phyloP scores from a whole-genome alignment of 2,797 vertebrate species.

The Sus cebifrons region DNA sequence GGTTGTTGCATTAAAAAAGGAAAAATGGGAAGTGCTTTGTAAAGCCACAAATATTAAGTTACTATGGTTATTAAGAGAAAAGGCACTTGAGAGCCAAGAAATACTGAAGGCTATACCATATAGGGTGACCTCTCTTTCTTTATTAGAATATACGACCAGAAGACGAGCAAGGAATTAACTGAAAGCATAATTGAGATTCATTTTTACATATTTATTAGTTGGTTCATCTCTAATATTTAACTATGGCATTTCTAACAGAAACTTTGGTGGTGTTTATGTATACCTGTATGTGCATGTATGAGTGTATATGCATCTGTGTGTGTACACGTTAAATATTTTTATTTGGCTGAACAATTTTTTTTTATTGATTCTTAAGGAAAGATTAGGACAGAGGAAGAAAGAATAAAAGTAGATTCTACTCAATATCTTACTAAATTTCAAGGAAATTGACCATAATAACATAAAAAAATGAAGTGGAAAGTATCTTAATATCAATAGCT shows the following conservation, averaged over 20 bases:
- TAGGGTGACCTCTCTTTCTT: background rate
- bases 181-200: background rate
- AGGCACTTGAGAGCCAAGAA: slow-evolving; percentile 11
- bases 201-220: background rate
- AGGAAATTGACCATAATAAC: slow-evolving; percentile 1
- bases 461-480: slow-evolving; percentile 23
- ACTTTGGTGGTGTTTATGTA: background rate
- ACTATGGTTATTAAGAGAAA: slow-evolving; percentile 49
- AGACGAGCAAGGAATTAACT: slow-evolving; percentile 6
- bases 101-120: background rate
- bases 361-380: slow-evolving; percentile 53
- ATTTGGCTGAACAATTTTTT: slow-evolving; percentile 56
- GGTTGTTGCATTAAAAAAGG: background rate
- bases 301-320: background rate
- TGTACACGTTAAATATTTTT: slow-evolving; percentile 3
- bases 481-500: slow-evolving; percentile 39
- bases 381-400: background rate
- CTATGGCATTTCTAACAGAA: background rate
- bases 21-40: slow-evolving; percentile 8
- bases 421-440: slow-evolving; percentile 21
- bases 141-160: slow-evolving; percentile 36
- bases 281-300: background rate
- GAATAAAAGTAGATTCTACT: slow-evolving; percentile 26
- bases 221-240: background rate
- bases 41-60: slow-evolving; percentile 4